Evolutionary conservation across 2,797 vertebrate genomes (phyloP), one percentile per base, ranked within the genome.

Genomic region (Gymnodraco acuticeps): DNA sequence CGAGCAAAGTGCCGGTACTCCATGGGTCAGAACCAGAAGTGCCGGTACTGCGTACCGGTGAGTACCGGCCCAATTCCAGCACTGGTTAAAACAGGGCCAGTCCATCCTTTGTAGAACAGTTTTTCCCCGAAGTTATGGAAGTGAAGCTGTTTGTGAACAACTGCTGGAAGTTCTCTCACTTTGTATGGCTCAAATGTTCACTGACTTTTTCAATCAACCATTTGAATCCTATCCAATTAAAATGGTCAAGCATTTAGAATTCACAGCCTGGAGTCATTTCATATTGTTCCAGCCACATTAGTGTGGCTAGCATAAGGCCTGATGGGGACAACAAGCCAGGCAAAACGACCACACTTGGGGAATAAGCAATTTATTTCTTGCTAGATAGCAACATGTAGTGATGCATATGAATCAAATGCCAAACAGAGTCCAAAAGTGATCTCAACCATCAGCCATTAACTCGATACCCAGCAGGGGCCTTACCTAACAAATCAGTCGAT

Each of bases 161-260:
- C 47, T 70, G 16, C 82, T 62, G 46, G 64, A 41, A 63, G 27
- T 42, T 10, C 48, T 60, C 41, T 45, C 15, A 11, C 63, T 64
- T 16, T 14, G 27, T 51, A 48, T 41, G 45, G 17, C 31, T 47
- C 38, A 52, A 63, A 55, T 60, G 31, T 52, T 62, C n/a, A 15
- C 54, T 59, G 64, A 50, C 15, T 73, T 69, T 45, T 71, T 31
- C 45, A 59, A 52, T 73, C 61, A 77, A 23, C 45, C 33, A 38
- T 70, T 77, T 74, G 16, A 46, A 64, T 62, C 46, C 5, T 45
- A 75, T 41, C 70, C 58, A 71, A 48, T 80, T 75, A 68, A 76
- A 77, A 60, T 31, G 51, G 62, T 68, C 38, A 70, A 15, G 51
- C 68, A 23, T 16, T 38, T 51, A 69, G 62, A 50, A 33, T 51